Base-by-base conservation (phyloP, 1,140 invertebrate genomes). In the Zaprionus africanus region DNA sequence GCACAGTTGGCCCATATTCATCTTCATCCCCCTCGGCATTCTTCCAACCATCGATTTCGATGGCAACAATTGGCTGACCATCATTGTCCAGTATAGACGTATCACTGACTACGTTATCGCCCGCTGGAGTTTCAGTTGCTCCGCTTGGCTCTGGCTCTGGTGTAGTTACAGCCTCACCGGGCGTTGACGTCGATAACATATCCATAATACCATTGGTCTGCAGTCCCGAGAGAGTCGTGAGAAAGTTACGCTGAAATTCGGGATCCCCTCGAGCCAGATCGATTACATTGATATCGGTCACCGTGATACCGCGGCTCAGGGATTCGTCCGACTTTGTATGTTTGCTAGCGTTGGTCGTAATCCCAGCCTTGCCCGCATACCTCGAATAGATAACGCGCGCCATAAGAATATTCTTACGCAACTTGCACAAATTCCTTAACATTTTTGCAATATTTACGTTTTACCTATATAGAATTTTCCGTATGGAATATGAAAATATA, bases 31-130 rank as follows among this genome's bases (percentile, higher is more conserved):
- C 73, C n/a, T 54, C 46, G 9, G 43, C 11, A 49, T 66, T 49
- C 6, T 66, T 84, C 84, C 84, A 87, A 6, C 84, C 83, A 70
- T 88, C 84, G n/a, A 87, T 87, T 34, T 88, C 83, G 9, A 87
- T 88, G 13, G 83, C 71, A 1, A 73, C 66, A 34, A 87, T 76
- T 7, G 74, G 83, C 66, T 49, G 28, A 0, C 83, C 83, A 7
- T 88, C 64, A 1, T 38, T 28, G 22, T 69, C 83, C 2, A 76
- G 2, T 0, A 88, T 49, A 0, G 31, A 22, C 3, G 38, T 34
- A 12, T 22, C 54, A 1, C 9, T 0, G 0, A 41, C 41, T 5
- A 5, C 4, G 36, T 41, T 57, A 6, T 22, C 4, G 6, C 13
- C n/a, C 12, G 7, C n/a, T 43, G 56, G 19, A n/a, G 7, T 58